Percentiles rank a stretch among this genome's conserved stretches.
Evolutionary conservation across 37 sponge, comb jelly and placozoan species (phyloP).

Genomic region (Halisarca cf. caerulea): DNA sequence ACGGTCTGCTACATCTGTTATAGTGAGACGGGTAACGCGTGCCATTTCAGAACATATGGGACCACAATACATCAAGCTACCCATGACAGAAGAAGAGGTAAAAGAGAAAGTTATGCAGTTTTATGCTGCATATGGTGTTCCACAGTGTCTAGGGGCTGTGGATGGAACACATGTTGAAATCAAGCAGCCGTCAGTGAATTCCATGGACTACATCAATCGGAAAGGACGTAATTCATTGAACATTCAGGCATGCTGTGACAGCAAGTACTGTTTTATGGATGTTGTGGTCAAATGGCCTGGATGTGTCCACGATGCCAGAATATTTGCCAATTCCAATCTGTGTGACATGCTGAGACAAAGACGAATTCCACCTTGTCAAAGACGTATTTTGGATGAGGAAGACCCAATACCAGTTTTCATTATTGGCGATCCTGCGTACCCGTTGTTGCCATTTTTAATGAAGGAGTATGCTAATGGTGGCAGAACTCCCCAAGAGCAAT

Average conservation of each 20-base stretch:
- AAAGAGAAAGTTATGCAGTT: slow-evolving; percentile 19
- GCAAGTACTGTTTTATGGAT: slow-evolving; percentile 34
- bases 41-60: slow-evolving; percentile 19
- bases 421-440: no score
- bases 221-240: slow-evolving; percentile 32
- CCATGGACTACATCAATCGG: slow-evolving; percentile 42
- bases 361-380: slow-evolving; percentile 7
- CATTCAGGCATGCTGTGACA: slow-evolving; percentile 37
- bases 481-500: no score
- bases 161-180: slow-evolving; percentile 37
- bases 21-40: slow-evolving; percentile 14
- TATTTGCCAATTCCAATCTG: slow-evolving; percentile 6
- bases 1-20: slow-evolving; percentile 6
- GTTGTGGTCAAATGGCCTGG: slow-evolving; percentile 43
- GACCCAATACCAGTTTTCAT: no score
- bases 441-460: no score
- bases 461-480: no score
- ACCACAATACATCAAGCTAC: slow-evolving; percentile 27
- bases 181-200: slow-evolving; percentile 24
- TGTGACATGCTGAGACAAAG: background rate
- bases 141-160: no score
- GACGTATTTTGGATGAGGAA: slow-evolving; percentile 20
- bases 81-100: slow-evolving; percentile 24
- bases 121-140: background rate
- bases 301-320: slow-evolving; percentile 16